Evolutionary conservation across 2,113 vertebrate genomes (phyloP).

Genomic region (Puma concolor): DNA sequence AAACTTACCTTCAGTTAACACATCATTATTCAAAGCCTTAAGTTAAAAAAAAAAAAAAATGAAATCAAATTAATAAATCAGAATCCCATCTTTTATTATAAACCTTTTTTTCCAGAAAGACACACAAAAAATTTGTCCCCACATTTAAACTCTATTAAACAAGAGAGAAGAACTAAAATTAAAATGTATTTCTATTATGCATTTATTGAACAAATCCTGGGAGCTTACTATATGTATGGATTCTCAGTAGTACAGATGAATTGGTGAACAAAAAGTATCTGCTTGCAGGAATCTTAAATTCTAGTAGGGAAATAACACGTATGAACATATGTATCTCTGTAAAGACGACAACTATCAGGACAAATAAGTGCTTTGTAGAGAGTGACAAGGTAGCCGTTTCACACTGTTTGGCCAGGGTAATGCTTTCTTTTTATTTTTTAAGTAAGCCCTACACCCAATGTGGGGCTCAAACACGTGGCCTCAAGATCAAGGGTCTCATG

Average conservation of each 20-base stretch:
- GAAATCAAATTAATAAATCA: not conserved
- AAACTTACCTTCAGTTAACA: not conserved
- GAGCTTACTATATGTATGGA: not conserved
- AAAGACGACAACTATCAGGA: not conserved
- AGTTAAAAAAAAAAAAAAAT: not conserved
- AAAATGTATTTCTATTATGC: not conserved
- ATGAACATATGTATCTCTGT: not conserved
- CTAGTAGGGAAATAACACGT: not conserved
- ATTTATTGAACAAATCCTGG: not conserved
- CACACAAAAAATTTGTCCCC: not conserved
- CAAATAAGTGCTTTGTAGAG: not conserved
- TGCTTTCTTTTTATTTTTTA: not conserved
- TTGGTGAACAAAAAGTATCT: not conserved
- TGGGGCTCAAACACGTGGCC: not conserved
- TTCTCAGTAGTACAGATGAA: not conserved
- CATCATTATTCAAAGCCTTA: not conserved
- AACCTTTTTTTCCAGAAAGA: not conserved
- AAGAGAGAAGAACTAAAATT: not conserved
- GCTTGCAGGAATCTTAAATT: not conserved
- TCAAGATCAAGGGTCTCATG: not conserved
- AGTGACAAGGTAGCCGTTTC: not conserved
- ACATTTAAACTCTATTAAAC: not conserved
- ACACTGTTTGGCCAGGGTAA: not conserved
- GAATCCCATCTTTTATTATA: not conserved
- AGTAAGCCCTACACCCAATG: not conserved